A percentile compares a stretch with the other conserved stretches of the same genome.
Evolutionary conservation across 1,140 invertebrate species (phyloP).

Genomic region (Bradynema listronoti): DNA sequence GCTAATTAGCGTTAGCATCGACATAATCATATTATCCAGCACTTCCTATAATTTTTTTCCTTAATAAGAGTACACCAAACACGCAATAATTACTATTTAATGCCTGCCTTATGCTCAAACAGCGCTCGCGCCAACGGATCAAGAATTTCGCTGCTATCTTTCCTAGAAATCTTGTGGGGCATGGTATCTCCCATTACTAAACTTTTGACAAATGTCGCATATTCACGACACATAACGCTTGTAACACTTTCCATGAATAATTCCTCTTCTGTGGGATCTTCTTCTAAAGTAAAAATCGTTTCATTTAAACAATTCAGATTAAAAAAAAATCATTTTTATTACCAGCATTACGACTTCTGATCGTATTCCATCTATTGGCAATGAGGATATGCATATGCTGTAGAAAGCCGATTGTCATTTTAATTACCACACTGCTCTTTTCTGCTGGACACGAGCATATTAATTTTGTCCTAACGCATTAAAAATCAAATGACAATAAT

Average conservation of each 20-base stretch:
- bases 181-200: slow-evolving; percentile 32
- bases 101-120: slow-evolving; percentile 30
- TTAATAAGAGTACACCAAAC: neutral
- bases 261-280: slow-evolving; percentile 48
- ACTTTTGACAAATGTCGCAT: slow-evolving; percentile 19
- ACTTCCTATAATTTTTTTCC: slow-evolving; percentile 27
- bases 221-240: slow-evolving; percentile 40
- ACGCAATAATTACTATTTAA: too few relatives aligned
- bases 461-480: slow-evolving; percentile 26
- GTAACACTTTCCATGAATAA: slow-evolving; percentile 46
- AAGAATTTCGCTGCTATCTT: slow-evolving; percentile 30
- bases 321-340: slow-evolving; percentile 25
- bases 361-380: slow-evolving; percentile 29
- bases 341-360: slow-evolving; percentile 27
- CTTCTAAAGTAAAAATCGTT: slow-evolving; percentile 33
- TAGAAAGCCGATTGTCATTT: slow-evolving; percentile 13
- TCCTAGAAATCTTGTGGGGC: slow-evolving; percentile 25
- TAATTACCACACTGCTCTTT: slow-evolving; percentile 11
- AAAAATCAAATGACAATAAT: neutral
- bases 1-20: slow-evolving; percentile 32
- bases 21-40: slow-evolving; percentile 24
- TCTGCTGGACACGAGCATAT: slow-evolving; percentile 27
- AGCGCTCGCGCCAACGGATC: slow-evolving; percentile 24
- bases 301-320: slow-evolving; percentile 21
- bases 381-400: slow-evolving; percentile 34